Conservation (phyloP, 2,888 invertebrate genomes). For the Saturnia pavonia region DNA sequence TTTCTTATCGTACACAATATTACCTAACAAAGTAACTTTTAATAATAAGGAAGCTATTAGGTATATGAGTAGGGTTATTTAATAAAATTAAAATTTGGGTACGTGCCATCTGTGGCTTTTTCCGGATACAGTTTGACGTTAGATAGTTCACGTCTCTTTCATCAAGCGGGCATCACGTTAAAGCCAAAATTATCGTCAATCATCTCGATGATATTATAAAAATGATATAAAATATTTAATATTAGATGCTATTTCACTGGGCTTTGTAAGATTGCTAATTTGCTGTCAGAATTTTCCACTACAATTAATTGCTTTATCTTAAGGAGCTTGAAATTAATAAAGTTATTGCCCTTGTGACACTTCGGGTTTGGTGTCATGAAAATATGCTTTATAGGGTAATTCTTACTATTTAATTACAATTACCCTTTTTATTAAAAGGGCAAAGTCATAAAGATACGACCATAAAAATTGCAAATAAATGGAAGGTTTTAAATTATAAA, state of each 20-base stretch:
- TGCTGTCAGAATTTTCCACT: background rate
- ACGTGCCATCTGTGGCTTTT: slow-evolving; percentile 8
- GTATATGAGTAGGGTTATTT: background rate
- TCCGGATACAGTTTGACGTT: slow-evolving; percentile 7
- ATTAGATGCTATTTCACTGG: background rate
- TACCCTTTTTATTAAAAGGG: background rate
- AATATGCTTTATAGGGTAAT: background rate
- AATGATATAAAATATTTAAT: background rate
- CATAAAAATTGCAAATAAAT: background rate
- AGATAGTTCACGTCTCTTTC: background rate
- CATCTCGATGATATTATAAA: background rate
- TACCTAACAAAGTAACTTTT: background rate
- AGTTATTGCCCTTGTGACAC: background rate
- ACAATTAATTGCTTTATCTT: background rate
- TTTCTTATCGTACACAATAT: background rate
- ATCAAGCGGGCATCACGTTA: background rate
- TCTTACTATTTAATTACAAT: background rate
- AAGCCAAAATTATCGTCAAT: background rate
- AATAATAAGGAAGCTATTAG: background rate
- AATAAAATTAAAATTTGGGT: background rate
- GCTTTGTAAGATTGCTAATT: background rate
- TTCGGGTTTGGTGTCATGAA: background rate
- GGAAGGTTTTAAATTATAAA: background rate
- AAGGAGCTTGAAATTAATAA: background rate
- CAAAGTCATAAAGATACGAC: background rate